A percentile compares a stretch with the other conserved stretches of the same genome.
These are phyloP conservation scores for Meloidogyne exigua DNA, from an alignment of 1,140 invertebrate genomes.

Conservation along the genomic window DNA sequence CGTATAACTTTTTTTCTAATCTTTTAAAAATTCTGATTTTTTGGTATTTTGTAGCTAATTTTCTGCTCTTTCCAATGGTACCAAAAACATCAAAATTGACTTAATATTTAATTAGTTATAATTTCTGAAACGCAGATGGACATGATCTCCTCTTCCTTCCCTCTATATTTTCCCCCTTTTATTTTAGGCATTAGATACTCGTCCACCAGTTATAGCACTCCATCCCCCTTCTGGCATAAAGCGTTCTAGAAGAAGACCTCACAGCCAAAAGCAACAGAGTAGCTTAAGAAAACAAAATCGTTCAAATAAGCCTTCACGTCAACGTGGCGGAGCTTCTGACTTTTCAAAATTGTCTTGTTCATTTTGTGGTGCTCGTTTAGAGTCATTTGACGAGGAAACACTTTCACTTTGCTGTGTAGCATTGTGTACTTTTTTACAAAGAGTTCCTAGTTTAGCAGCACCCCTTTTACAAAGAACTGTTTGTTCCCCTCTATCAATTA, in stretches of 20 bases:
- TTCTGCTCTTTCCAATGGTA: no score
- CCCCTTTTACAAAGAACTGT: conserved; percentile 87
- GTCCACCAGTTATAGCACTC: conserved; percentile 19
- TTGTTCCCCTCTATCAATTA: conserved; percentile 63
- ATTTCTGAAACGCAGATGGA: no score
- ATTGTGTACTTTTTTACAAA: conserved; percentile 88
- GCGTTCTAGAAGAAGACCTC: background rate
- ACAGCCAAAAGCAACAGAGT: background rate
- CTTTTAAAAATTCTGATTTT: no score
- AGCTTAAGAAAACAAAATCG: background rate
- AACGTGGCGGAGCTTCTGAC: conserved; percentile 50
- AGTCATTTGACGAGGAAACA: conserved; percentile 95
- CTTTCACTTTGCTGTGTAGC: conserved; percentile 88
- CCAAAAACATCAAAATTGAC: no score
- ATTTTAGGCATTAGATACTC: background rate
- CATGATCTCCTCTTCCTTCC: no score
- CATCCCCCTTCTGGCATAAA: conserved; percentile 7
- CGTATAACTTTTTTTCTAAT: no score
- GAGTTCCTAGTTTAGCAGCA: conserved; percentile 87
- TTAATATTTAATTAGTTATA: no score
- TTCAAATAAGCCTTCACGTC: conserved; percentile 40
- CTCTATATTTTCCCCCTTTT: background rate
- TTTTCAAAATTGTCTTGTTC: conserved; percentile 71
- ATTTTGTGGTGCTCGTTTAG: conserved; percentile 70
- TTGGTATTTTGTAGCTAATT: no score